Evolutionary conservation across 1,140 invertebrate species (phyloP), one percentile per base, ranked within the genome.

Genomic region (Hetaerina americana): DNA sequence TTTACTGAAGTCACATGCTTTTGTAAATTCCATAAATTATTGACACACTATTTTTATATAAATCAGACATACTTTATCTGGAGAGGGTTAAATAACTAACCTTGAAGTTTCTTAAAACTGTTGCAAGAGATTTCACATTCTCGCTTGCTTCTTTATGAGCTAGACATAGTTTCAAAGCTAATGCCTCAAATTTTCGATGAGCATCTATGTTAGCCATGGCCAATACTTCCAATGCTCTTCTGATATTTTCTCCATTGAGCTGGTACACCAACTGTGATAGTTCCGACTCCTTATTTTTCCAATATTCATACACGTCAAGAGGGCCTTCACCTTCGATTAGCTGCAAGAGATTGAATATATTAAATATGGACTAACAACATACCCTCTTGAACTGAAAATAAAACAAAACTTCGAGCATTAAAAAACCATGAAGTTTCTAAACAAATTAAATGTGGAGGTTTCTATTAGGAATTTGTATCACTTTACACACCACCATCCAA

Each of bases 111-210:
- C 92, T 84, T 72, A 90, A 85, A 12, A 95, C 82, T 0, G 93
- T 94, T 0, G 86, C 87, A 10, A 96, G 78, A 80, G 95, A 95
- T 73, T 92, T 89, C 0, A 90, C 85, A 78, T 95, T 96, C 76
- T 96, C 92, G 76, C 89, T 89, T 0, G 93, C 90, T 76, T 92
- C 83, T 24, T 1, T 5, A 68, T 69, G 27, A 69, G 27, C n/a
- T 26, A 1, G 12, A 26, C 29, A 69, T 2, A 27, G 5, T 27
- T 26, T 6, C 15, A 26, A n/a, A 28, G 22, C 10, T 28, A 28
- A 26, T 27, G 8, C 29, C 10, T 69, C n/a, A 69, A 69, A 27
- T 15, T n/a, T 28, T 27, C 76, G 73, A 18, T 82, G 75, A 57
- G 82, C 79, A 1, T 80, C 75, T 0, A 86, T 87, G 3, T 85